Evolutionary conservation across 1,140 invertebrate genomes (phyloP).

Genomic region (Epicauta chinensis): DNA sequence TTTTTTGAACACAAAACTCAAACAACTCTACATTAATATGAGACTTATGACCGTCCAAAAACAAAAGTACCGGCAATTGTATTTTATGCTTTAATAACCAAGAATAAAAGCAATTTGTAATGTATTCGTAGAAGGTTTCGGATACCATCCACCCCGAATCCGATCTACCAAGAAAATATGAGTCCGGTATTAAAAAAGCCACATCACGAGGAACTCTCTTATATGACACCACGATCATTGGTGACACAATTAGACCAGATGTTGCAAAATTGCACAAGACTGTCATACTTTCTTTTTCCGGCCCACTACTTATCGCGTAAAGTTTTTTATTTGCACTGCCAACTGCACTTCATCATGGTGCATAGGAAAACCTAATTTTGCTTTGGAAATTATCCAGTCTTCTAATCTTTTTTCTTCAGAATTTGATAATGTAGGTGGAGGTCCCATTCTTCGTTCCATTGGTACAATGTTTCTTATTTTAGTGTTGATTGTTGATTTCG

Average conservation of each 20-base stretch:
- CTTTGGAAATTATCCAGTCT: conserved; percentile 11
- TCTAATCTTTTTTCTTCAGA: conserved; percentile 10
- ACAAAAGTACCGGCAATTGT: neutral
- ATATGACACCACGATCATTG: no score
- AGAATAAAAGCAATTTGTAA: conserved; percentile 38
- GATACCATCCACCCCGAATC: no score
- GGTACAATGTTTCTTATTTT: neutral
- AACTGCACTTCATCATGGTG: no score
- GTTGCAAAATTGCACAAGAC: conserved; percentile 34
- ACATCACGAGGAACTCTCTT: no score
- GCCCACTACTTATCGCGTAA: conserved; percentile 21
- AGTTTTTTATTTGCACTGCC: conserved; percentile 18
- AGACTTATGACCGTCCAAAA: no score
- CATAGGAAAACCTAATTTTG: conserved; percentile 12
- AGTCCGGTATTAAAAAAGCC: no score
- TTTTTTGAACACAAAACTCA: no score
- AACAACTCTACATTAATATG: no score
- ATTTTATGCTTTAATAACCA: conserved; percentile 16
- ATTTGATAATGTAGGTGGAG: neutral
- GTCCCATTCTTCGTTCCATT: neutral
- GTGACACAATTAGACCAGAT: conserved; percentile 30
- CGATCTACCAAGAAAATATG: no score
- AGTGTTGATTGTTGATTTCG: no score
- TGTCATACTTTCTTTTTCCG: conserved; percentile 30
- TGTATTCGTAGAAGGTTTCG: conserved; percentile 43